A percentile compares a stretch with the other conserved stretches of the same genome.
Evolutionary conservation across 2,888 invertebrate genomes (phyloP).

Genomic region (Melangyna quadrimaculata): DNA sequence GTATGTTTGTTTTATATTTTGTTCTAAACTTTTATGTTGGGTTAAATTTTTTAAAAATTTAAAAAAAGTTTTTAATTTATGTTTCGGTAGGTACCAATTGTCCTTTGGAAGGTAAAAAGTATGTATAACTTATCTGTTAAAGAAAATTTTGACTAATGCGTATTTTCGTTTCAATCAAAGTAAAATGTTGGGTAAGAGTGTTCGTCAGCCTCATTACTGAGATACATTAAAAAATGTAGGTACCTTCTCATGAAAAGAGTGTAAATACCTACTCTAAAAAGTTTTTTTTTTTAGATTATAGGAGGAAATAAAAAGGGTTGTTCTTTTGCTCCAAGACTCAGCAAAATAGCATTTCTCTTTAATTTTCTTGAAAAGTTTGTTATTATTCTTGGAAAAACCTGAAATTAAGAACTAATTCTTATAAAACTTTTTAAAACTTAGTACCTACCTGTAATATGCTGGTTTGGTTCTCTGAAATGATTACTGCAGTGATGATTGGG

Average conservation of each 20-base stretch:
- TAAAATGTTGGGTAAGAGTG: too few species aligned
- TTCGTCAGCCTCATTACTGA: too few species aligned
- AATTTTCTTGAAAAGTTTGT: not conserved
- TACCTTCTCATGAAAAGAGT: not conserved
- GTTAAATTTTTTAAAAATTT: too few species aligned
- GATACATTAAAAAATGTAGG: too few species aligned
- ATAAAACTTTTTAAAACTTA: not conserved
- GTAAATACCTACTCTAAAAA: not conserved
- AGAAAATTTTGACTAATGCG: too few species aligned
- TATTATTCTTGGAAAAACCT: not conserved
- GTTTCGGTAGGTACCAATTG: too few species aligned
- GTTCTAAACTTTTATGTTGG: not conserved
- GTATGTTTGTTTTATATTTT: not conserved
- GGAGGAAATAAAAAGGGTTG: not conserved
- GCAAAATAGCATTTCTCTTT: not conserved
- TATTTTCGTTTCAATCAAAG: not conserved
- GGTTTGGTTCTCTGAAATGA: not conserved
- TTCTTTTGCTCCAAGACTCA: not conserved
- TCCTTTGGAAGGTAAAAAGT: too few species aligned
- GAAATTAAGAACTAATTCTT: not conserved
- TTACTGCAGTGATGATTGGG: too few species aligned
- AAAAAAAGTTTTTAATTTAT: too few species aligned
- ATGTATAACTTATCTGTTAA: too few species aligned
- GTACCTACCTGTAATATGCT: too few species aligned
- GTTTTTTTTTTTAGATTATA: not conserved